Conservation (phyloP, 1,140 invertebrate species). For the Zaprionus vittiger region DNA sequence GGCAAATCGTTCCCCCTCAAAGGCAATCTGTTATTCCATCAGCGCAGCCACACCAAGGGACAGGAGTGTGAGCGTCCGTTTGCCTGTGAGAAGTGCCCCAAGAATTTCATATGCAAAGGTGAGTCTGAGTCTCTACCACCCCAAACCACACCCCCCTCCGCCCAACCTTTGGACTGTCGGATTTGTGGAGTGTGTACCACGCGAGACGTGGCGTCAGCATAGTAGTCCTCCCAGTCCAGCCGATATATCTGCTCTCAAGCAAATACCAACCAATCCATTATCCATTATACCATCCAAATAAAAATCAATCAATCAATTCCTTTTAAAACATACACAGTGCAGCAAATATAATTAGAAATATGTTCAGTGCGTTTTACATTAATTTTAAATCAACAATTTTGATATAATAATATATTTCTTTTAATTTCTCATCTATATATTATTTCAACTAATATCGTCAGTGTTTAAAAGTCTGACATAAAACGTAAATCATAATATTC, state of each 20-base stretch:
- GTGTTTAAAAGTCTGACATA: too few relatives aligned
- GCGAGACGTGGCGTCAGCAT: constrained; percentile 76
- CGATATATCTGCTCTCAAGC: constrained; percentile 14
- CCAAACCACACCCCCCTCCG: too few relatives aligned
- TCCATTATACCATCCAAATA: not conserved
- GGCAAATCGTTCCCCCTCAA: constrained; percentile 94
- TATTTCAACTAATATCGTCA: not conserved
- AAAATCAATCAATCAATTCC: constrained; percentile 6
- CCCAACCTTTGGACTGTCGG: not conserved
- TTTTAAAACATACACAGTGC: constrained; percentile 2
- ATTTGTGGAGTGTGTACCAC: constrained; percentile 50
- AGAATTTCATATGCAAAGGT: constrained; percentile 98
- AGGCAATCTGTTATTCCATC: constrained; percentile 97
- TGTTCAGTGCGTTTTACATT: not conserved
- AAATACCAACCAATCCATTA: not conserved
- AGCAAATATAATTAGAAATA: constrained; percentile 4
- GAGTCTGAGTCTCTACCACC: constrained; percentile 23
- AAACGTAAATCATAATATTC: not conserved
- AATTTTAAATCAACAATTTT: not conserved
- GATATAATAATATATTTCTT: not conserved
- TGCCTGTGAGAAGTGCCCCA: constrained; percentile 97
- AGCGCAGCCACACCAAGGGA: constrained; percentile 95
- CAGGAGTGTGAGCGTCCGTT: constrained; percentile 95
- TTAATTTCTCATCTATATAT: not conserved
- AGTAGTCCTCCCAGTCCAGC: constrained; percentile 52